phyloP scores from a whole-genome alignment of 2,113 vertebrate species.

The Cephalopholis sonnerati region DNA sequence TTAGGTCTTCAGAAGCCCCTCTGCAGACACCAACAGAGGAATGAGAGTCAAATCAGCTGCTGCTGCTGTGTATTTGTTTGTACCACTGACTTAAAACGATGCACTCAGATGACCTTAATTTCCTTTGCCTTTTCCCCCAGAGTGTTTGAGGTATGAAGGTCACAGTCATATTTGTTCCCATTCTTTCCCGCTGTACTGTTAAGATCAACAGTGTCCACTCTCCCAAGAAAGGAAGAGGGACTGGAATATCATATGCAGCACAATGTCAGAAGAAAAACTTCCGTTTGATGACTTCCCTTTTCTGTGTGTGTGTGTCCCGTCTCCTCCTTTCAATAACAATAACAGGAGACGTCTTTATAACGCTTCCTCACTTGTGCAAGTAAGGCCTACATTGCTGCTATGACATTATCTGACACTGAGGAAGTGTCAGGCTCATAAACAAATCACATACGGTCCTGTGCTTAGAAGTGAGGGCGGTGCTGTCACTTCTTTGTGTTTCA shows the following conservation, averaged over 20 bases:
- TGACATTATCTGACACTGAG: not conserved
- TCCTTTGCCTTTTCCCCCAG: constrained; percentile 44
- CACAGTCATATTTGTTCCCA: constrained; percentile 56
- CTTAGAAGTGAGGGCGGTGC: not conserved
- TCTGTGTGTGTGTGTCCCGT: constrained; percentile 18
- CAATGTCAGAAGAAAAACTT: constrained; percentile 53
- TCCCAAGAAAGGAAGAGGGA: constrained; percentile 26
- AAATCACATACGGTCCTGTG: constrained; percentile 6
- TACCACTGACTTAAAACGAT: constrained; percentile 12
- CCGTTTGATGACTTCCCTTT: constrained; percentile 54
- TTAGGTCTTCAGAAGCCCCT: not conserved
- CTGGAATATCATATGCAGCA: constrained; percentile 29
- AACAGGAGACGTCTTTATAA: constrained; percentile 49
- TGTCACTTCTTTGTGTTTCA: not conserved
- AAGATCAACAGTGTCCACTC: constrained; percentile 53
- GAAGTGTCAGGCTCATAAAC: constrained; percentile 21
- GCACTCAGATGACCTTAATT: constrained; percentile 56
- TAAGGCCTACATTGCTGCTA: not conserved
- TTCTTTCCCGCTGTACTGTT: constrained; percentile 55
- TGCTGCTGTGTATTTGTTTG: constrained; percentile 51
- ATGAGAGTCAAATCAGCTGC: not conserved
- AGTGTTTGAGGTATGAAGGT: constrained; percentile 11
- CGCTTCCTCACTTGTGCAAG: constrained; percentile 10
- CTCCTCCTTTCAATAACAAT: constrained; percentile 70
- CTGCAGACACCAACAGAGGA: not conserved